Evolutionary conservation across 2,888 invertebrate genomes (phyloP).

Genomic region (Megastigmus dorsalis): DNA sequence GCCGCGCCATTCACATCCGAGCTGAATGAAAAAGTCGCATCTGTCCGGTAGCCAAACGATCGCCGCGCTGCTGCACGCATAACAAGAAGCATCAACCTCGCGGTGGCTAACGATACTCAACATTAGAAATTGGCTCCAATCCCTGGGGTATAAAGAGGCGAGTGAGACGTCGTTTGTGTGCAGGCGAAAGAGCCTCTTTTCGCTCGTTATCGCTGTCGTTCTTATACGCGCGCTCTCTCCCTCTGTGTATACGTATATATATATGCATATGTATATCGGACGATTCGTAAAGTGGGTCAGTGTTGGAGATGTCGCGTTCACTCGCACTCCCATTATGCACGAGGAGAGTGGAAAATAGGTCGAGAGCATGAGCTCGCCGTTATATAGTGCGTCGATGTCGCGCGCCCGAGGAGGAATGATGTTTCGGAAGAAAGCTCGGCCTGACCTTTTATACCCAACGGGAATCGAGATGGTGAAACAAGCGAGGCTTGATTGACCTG

Average conservation of each 20-base stretch:
- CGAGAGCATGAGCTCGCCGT: constrained; percentile 51
- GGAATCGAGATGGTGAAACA: not conserved
- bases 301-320: constrained; percentile 41
- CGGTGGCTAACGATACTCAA: not conserved
- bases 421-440: not conserved
- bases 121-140: constrained; percentile 18
- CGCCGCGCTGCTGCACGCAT: not conserved
- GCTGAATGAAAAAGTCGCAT: constrained; percentile 34
- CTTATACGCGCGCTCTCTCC: no score
- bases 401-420: not conserved
- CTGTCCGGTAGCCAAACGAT: not conserved
- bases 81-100: not conserved
- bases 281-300: constrained; percentile 12
- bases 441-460: not conserved
- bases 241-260: no score
- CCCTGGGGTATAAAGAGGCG: no score
- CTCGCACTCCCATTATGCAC: not conserved
- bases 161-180: not conserved
- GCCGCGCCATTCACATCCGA: constrained; percentile 26
- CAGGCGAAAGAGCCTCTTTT: not conserved
- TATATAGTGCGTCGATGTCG: no score
- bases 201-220: constrained; percentile 9
- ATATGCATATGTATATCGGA: no score
- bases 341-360: constrained; percentile 43
- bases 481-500: not conserved